phyloP scores from a whole-genome alignment of 2,888 invertebrate species.

The Trissonchulus latispiculum region DNA sequence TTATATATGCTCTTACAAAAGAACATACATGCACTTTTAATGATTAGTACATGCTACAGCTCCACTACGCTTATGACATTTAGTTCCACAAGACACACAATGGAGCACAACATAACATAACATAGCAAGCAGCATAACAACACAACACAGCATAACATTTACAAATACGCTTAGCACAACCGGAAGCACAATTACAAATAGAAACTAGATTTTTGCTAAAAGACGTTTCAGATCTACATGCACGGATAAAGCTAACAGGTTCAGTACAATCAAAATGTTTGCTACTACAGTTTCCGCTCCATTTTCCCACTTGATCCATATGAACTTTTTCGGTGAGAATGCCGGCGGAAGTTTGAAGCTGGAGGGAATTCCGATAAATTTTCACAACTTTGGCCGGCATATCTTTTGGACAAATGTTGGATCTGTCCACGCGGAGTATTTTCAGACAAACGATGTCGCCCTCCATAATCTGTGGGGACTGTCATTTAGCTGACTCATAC shows the following conservation, averaged over 20 bases:
- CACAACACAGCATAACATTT: neutral
- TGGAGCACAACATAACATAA: no score
- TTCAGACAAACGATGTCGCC: neutral
- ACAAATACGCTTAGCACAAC: neutral
- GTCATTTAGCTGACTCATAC: no score
- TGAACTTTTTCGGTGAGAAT: neutral
- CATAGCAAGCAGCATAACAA: no score
- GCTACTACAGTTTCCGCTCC: neutral
- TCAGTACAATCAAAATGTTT: neutral
- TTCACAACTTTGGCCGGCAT: neutral
- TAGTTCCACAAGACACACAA: neutral
- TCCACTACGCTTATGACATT: no score
- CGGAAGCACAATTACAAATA: neutral
- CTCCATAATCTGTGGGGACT: no score
- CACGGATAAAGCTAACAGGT: neutral
- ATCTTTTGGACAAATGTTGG: neutral
- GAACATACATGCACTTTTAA: no score
- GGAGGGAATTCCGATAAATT: neutral
- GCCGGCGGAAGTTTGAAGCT: neutral
- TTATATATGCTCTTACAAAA: no score
- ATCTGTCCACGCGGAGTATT: neutral
- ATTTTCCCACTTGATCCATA: neutral
- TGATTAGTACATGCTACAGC: no score
- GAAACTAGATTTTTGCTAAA: neutral
- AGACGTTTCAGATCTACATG: neutral